Conservation (phyloP, 2,113 vertebrate species). For the Rhinogobius similis region DNA sequence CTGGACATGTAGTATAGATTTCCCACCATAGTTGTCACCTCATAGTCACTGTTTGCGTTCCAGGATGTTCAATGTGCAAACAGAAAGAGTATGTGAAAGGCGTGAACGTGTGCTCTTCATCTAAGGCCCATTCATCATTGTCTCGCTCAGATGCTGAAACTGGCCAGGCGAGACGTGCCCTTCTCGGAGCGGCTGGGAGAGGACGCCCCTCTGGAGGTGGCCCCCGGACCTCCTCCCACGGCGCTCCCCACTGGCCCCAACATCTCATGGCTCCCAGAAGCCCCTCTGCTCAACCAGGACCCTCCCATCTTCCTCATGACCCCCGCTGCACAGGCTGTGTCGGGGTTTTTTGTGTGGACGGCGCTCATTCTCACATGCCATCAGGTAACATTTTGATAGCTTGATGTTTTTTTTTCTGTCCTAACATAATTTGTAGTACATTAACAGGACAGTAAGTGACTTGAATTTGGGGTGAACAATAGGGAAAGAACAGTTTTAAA, state of each 20-base stretch:
- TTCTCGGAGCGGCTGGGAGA: constrained; percentile 67
- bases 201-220: constrained; percentile 46
- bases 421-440: no score
- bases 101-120: background rate
- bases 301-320: constrained; percentile 96
- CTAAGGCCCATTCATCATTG: background rate
- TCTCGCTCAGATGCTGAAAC: constrained; percentile 57
- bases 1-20: background rate
- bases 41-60: constrained; percentile 5
- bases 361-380: constrained; percentile 96
- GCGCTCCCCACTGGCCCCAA: constrained; percentile 76
- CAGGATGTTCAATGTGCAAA: background rate
- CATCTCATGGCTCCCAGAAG: constrained; percentile 85
- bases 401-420: no score
- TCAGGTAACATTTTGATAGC: constrained; percentile 84
- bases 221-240: constrained; percentile 54
- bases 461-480: no score
- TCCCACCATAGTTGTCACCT: background rate
- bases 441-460: no score
- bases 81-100: background rate
- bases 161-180: constrained; percentile 75
- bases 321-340: constrained; percentile 89
- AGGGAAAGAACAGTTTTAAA: no score
- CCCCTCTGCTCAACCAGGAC: constrained; percentile 81
- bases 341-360: constrained; percentile 97